A percentile compares a stretch with the other conserved stretches of the same genome.
These are phyloP conservation scores for Dreissena rostriformis DNA, from an alignment of 1,140 invertebrate species.

Conservation along the genomic window DNA sequence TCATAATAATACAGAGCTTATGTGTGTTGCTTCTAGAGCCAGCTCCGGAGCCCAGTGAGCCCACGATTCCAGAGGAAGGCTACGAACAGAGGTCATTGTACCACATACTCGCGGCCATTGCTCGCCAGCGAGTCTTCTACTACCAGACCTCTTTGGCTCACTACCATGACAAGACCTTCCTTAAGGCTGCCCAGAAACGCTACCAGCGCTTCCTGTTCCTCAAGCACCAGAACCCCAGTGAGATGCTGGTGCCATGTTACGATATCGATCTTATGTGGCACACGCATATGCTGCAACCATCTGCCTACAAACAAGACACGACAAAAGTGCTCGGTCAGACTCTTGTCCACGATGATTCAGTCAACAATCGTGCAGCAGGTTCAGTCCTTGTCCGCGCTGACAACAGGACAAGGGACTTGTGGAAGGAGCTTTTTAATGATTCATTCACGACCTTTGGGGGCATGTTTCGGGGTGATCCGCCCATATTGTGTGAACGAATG, in stretches of 20 bases:
- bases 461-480: conserved; percentile 79
- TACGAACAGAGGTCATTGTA: conserved; percentile 73
- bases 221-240: conserved; percentile 79
- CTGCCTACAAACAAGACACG: conserved; percentile 79
- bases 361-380: conserved; percentile 80
- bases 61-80: conserved; percentile 18
- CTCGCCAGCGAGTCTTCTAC: conserved; percentile 79
- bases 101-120: conserved; percentile 79
- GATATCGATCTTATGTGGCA: conserved; percentile 84
- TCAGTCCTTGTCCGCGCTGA: conserved; percentile 77
- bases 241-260: conserved; percentile 83
- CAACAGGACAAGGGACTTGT: conserved; percentile 67
- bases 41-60: conserved; percentile 8
- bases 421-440: conserved; percentile 73
- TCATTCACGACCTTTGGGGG: conserved; percentile 72
- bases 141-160: conserved; percentile 83
- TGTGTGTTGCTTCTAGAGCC: not conserved
- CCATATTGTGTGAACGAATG: conserved; percentile 68
- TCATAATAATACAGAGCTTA: too few species aligned
- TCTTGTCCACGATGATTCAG: conserved; percentile 81
- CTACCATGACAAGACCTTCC: conserved; percentile 80
- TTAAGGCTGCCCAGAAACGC: conserved; percentile 79
- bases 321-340: conserved; percentile 79
- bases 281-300: conserved; percentile 82
- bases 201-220: conserved; percentile 82